Base-by-base conservation (phyloP, 2,888 invertebrate species). In the Callosobruchus maculatus region DNA sequence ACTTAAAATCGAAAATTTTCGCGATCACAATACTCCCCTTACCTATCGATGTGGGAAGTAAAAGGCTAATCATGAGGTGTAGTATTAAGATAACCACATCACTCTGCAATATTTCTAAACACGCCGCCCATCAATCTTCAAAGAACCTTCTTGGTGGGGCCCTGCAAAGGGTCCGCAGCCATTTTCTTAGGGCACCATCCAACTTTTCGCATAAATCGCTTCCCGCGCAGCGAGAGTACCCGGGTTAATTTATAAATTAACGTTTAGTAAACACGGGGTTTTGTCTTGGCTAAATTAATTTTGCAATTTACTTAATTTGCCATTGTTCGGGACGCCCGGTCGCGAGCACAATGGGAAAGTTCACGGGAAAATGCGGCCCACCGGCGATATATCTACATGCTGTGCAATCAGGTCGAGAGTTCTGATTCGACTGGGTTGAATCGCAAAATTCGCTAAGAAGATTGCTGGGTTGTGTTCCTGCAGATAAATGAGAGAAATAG, bases 171-270 rank as follows among this genome's bases (percentile, higher is more conserved):
- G 26, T 26, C 13, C 49, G 49, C n/a, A n/a, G n/a, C 49, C 18
- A 49, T 80, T 81, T 82, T 81, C 80, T 82, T 81, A 80, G 77
- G n/a, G 21, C 70, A 73, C 70, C 72, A 49, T 67, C 70, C 79
- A 78, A 77, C 74, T 79, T 77, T 78, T 77, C 75, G 74, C 74
- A 78, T 76, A 76, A 78, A 76, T 74, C 73, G 70, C 73, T 71
- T 66, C 18, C 68, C 31, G 70, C 26, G 72, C 72, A 49, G 70
- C 67, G 21, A 67, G 21, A 68, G 22, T 68, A 22, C 22, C 70
- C 73, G 71, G 71, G 76, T 76, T 74, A 72, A 74, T 72, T 74
- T 74, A 73, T 74, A 74, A 76, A 76, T 76, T 74, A 76, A 76
- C 76, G 73, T 76, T 74, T 73, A 70, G 74, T 73, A 73, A 74